Evolutionary conservation across 2,888 invertebrate genomes (phyloP), one percentile per base, ranked within the genome.

Genomic region (Resseliella maxima): DNA sequence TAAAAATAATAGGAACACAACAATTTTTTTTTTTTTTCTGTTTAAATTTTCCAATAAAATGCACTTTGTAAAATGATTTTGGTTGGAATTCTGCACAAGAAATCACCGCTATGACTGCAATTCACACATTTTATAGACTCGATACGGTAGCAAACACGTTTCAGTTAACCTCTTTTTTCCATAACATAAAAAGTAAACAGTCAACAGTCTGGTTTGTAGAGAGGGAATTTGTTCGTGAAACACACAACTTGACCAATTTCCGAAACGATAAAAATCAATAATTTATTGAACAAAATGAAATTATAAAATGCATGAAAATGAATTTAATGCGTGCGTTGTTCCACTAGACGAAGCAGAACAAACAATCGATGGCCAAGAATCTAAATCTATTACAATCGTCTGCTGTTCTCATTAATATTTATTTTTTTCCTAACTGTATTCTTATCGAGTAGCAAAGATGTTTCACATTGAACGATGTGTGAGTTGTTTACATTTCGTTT

Each of bases 401-500:
- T 24, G 18, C 5, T 1, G 24, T 24, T 59, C 59, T 8, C 24
- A 59, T 21, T 50, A n/a, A n/a, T n/a, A n/a, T n/a, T 21, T 50
- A 18, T 41, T 41, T 12, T 12, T 12, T 41, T 41, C 12, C 41
- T 5, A n/a, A n/a, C n/a, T n/a, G n/a, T n/a, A 41, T 41, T 41
- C 50, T 50, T 50, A 50, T 50, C 50, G 27, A 59, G 15, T 59
- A 41, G 5, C 46, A 18, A 50, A n/a, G n/a, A n/a, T n/a, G n/a
- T n/a, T n/a, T 50, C 46, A 18, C 46, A 50, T 18, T 50, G 2
- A 50, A 15, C 46, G 46, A 50, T 50, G 15, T 50, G 18, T 6
- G n/a, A 72, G 15, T 31, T n/a, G 72, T 72, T 72, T 31, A n/a
- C 72, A 31, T n/a, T 72, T 72, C n/a, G 72, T 72, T 59, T 72